Percentiles rank a stretch among this genome's conserved stretches.
phyloP scores from a whole-genome alignment of 2,797 vertebrate species.

The Hemitrygon akajei region DNA sequence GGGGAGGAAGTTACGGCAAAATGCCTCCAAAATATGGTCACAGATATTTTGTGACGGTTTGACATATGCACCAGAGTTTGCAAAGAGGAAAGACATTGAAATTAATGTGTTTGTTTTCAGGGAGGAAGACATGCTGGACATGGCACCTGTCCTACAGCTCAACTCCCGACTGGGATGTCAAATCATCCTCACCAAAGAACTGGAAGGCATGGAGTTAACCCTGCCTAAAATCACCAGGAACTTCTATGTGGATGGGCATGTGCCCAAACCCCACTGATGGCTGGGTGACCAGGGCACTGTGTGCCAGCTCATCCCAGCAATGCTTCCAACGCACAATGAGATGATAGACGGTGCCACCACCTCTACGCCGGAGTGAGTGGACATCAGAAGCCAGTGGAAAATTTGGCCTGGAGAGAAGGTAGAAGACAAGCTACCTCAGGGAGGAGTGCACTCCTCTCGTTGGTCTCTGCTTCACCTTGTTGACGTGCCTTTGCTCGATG shows the following conservation, averaged over 20 bases:
- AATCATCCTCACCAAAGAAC: slow-evolving; percentile 66
- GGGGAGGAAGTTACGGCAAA: neutral
- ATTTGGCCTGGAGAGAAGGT: neutral
- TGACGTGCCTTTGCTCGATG: neutral
- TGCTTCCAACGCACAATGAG: neutral
- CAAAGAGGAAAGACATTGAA: neutral
- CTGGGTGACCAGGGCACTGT: neutral
- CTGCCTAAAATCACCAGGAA: slow-evolving; percentile 84
- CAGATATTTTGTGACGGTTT: neutral
- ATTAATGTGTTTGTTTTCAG: slow-evolving; percentile 48
- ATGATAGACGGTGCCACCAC: neutral
- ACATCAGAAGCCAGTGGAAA: neutral
- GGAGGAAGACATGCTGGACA: slow-evolving; percentile 89
- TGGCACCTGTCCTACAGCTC: slow-evolving; percentile 81
- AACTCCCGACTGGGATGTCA: slow-evolving; percentile 85
- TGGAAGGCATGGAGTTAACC: slow-evolving; percentile 76
- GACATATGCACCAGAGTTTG: neutral
- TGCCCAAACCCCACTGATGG: slow-evolving; percentile 82
- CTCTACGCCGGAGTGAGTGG: neutral
- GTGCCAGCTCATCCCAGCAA: neutral
- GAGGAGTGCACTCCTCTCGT: neutral
- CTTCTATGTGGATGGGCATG: slow-evolving; percentile 86
- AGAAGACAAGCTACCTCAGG: neutral
- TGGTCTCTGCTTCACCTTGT: neutral
- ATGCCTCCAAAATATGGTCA: neutral